phyloP scores from a whole-genome alignment of 2,888 invertebrate genomes.

The Lampropteryx suffumata region DNA sequence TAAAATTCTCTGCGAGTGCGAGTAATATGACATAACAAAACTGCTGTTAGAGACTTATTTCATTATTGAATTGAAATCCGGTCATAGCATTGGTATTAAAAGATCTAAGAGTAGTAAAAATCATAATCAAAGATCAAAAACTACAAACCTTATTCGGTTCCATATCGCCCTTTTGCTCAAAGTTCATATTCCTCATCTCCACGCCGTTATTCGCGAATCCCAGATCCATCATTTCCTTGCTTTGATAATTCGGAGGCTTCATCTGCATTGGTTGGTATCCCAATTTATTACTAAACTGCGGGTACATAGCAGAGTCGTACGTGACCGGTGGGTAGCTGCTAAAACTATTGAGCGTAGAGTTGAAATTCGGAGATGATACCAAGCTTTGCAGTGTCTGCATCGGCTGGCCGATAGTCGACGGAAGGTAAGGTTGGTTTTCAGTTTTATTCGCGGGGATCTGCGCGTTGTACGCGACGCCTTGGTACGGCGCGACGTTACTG shows the following conservation, averaged over 20 bases:
- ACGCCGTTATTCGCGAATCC: slow-evolving; percentile 50
- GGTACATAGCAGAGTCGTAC: slow-evolving; percentile 73
- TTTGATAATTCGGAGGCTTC: slow-evolving; percentile 52
- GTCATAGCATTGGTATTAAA: too few relatives aligned
- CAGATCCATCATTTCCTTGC: slow-evolving; percentile 54
- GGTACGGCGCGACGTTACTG: slow-evolving; percentile 50
- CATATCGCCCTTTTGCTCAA: slow-evolving; percentile 49
- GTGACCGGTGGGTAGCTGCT: slow-evolving; percentile 55
- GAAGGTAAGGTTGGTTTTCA: slow-evolving; percentile 51
- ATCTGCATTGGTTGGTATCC: slow-evolving; percentile 56
- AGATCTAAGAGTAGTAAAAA: not conserved
- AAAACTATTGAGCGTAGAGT: slow-evolving; percentile 61
- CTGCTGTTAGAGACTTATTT: too few relatives aligned
- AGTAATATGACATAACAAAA: too few relatives aligned
- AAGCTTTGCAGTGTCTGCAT: slow-evolving; percentile 60
- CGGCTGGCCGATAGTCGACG: slow-evolving; percentile 60
- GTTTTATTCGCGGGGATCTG: slow-evolving; percentile 48
- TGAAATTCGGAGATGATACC: slow-evolving; percentile 63
- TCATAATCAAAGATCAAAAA: not conserved
- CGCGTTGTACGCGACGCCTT: slow-evolving; percentile 43
- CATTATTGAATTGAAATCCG: too few relatives aligned
- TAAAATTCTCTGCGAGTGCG: too few relatives aligned
- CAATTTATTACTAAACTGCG: slow-evolving; percentile 61
- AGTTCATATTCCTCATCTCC: slow-evolving; percentile 54
- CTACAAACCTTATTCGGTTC: slow-evolving; percentile 55